These are phyloP conservation scores for Xyliphius kryptos DNA, from an alignment of 2,113 vertebrate species.

Conservation along the genomic window DNA sequence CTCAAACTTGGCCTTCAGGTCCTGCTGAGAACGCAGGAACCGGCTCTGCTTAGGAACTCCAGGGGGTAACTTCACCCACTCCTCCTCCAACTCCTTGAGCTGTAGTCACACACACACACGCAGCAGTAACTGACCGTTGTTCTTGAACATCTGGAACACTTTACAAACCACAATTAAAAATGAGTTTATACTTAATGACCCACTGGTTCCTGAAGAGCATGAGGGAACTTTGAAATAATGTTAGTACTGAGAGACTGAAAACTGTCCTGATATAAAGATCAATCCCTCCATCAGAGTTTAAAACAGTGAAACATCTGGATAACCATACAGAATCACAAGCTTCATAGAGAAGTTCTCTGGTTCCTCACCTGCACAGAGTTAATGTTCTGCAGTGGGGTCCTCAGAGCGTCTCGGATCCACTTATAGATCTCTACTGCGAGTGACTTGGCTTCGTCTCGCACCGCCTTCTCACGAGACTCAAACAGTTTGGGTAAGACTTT, in stretches of 20 bases:
- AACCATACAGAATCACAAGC: no score
- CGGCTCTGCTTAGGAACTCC: constrained; percentile 78
- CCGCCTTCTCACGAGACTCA: constrained; percentile 95
- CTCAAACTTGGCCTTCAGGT: constrained; percentile 89
- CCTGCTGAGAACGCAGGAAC: constrained; percentile 95
- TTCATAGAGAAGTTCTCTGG: no score
- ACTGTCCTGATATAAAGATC: no score
- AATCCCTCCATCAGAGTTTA: no score
- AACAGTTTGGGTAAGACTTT: constrained; percentile 95
- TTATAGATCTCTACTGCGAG: constrained; percentile 90
- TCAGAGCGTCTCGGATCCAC: constrained; percentile 93
- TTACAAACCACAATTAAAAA: no score
- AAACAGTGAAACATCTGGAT: no score
- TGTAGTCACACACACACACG: constrained; percentile 45
- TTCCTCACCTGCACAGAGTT: constrained; percentile 93
- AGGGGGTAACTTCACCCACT: constrained; percentile 87
- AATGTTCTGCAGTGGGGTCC: constrained; percentile 84
- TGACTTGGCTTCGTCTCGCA: constrained; percentile 92
- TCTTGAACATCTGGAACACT: no score
- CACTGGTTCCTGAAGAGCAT: no score
- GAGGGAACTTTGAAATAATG: no score
- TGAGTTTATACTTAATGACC: no score
- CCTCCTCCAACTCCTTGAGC: constrained; percentile 97
- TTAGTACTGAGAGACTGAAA: no score
- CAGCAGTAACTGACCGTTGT: no score